Evolutionary conservation across 2,797 vertebrate species (phyloP), one percentile per base, ranked within the genome.

Genomic region (Sebastiscus albofasciatus): DNA sequence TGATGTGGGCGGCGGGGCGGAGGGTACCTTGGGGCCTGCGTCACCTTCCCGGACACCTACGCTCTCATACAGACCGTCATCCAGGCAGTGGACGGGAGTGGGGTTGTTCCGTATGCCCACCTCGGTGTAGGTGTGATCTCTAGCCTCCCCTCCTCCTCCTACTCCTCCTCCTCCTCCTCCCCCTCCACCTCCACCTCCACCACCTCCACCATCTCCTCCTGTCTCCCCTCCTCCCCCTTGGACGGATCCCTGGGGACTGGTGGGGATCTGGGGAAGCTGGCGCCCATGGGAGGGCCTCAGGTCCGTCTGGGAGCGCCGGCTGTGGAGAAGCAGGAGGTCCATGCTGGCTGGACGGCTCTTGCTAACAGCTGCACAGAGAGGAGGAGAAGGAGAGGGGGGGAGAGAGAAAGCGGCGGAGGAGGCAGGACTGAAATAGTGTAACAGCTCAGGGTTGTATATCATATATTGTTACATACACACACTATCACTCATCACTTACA

Each of bases 271-370:
- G 62, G 94, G 94, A 42, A 95, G 94, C 87, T 95, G 95, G 72
- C 93, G 94, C 74, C 82, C 85, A 5, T 93, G 87, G 20, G 91
- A 92, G 27, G 93, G 91, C 60, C 92, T 92, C 77, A 95, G 87
- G 87, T 96, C 95, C 1, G 94, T 93, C 82, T 94, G 92, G 33
- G 95, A 96, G 79, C 88, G 90, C 7, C 92, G 95, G 24, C 90
- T 95, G 82, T 96, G 95, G 56, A 96, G 92, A 59, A 96, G 93
- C 66, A 96, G 90, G 72, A 96, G 94, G 87, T 96, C 95, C 96
- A 96, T 96, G 31, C 96, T 96, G 76, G 95, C 96, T 8, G 96
- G 95, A 7, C 95, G 95, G 81, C 93, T 95, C 84, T 95, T 96
- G 52, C 90, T 87, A 29, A 93, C 92, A 72, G 94, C 96, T 96